Percentiles rank a stretch among this genome's conserved stretches.
These are phyloP conservation scores for Colius striatus DNA, from an alignment of 2,113 vertebrate species.

Conservation along the genomic window DNA sequence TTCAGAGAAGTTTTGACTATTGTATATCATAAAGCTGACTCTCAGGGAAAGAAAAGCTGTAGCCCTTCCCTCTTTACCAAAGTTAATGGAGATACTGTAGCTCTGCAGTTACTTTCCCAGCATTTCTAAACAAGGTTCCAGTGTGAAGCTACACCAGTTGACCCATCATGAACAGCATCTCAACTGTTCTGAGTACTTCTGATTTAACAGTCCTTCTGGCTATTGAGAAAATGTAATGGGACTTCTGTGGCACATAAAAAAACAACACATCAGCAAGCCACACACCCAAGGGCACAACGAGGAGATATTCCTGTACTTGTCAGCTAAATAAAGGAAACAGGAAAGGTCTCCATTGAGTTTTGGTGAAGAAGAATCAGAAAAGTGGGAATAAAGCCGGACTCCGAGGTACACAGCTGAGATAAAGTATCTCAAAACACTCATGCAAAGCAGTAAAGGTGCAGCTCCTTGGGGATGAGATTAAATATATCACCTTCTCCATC, in stretches of 20 bases:
- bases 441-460: neutral
- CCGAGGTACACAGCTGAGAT: neutral
- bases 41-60: neutral
- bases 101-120: neutral
- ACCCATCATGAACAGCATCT: neutral
- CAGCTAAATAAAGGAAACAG: neutral
- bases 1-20: neutral
- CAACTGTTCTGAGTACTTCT: neutral
- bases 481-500: neutral
- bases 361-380: neutral
- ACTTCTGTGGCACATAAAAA: neutral
- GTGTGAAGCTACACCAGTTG: neutral
- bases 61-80: neutral
- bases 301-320: neutral
- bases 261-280: neutral
- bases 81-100: neutral
- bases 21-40: neutral
- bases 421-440: neutral
- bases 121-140: neutral
- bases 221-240: neutral
- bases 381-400: neutral
- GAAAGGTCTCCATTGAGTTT: neutral
- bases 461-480: neutral
- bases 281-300: neutral
- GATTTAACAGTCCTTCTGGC: neutral